These are phyloP conservation scores for Numida meleagris DNA, from an alignment of 2,113 vertebrate genomes.

Conservation along the genomic window DNA sequence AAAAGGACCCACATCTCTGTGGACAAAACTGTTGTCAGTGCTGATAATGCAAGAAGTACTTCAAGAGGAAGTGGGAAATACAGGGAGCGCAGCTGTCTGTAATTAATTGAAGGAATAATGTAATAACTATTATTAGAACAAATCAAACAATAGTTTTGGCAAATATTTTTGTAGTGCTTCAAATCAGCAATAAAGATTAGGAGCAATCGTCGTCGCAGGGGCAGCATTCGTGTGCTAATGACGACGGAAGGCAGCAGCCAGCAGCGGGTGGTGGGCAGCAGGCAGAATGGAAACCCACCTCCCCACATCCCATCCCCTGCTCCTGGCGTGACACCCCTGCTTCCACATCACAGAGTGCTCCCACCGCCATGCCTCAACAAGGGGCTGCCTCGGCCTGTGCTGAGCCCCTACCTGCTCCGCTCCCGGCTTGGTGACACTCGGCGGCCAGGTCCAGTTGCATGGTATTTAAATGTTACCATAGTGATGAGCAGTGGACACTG, in stretches of 20 bases:
- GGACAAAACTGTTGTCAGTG: slow-evolving; percentile 42
- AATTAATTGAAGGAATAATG: slow-evolving; percentile 73
- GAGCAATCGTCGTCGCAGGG: not conserved
- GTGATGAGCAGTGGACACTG: slow-evolving; percentile 76
- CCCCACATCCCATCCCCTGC: not conserved
- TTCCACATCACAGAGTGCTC: not conserved
- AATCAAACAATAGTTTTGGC: slow-evolving; percentile 65
- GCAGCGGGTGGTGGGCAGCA: not conserved
- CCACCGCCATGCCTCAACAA: not conserved
- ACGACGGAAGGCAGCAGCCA: slow-evolving; percentile 24
- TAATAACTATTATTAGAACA: slow-evolving; percentile 77
- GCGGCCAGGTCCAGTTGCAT: slow-evolving; percentile 17
- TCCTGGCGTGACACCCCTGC: fast-evolving
- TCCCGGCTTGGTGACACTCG: fast-evolving
- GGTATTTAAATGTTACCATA: slow-evolving; percentile 76
- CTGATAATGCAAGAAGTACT: slow-evolving; percentile 47
- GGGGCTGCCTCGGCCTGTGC: not conserved
- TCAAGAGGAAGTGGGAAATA: slow-evolving; percentile 60
- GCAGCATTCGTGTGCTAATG: not conserved
- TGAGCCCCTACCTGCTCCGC: not conserved
- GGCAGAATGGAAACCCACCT: not conserved
- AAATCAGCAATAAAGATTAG: slow-evolving; percentile 15
- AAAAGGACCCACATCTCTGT: not conserved
- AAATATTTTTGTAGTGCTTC: slow-evolving; percentile 51
- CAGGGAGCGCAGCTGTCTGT: slow-evolving; percentile 60